These are phyloP conservation scores for Eupithecia dodoneata DNA, from an alignment of 2,888 invertebrate species.

Conservation along the genomic window DNA sequence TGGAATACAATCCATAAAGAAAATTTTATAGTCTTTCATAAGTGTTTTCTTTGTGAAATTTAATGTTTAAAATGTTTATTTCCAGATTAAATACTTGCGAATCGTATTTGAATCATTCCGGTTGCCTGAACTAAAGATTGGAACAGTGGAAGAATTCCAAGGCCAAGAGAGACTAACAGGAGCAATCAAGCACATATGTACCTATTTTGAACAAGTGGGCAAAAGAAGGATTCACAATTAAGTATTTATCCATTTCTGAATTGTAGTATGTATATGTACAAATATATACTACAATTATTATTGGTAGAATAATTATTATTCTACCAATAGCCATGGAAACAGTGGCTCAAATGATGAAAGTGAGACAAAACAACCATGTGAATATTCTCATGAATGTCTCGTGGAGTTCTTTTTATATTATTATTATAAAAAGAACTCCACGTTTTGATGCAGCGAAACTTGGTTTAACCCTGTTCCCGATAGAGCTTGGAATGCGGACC, in stretches of 20 bases:
- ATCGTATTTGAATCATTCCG: conserved; percentile 78
- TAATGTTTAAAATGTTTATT: conserved; percentile 53
- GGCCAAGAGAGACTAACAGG: conserved; percentile 90
- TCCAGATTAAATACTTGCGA: conserved; percentile 87
- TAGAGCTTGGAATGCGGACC: conserved; percentile 73
- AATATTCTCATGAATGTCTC: conserved; percentile 65
- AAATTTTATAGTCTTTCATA: background rate
- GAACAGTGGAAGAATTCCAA: conserved; percentile 95
- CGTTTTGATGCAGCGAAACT: conserved; percentile 85
- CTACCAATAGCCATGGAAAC: conserved; percentile 37
- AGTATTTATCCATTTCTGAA: conserved; percentile 74
- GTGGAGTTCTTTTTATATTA: too few species aligned
- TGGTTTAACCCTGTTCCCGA: conserved; percentile 75
- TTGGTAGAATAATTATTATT: too few species aligned
- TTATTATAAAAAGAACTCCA: conserved; percentile 67
- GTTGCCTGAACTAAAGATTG: conserved; percentile 83
- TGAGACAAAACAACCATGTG: conserved; percentile 51
- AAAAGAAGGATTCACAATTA: conserved; percentile 81
- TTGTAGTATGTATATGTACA: too few species aligned
- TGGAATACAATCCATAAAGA: too few species aligned
- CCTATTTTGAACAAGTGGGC: conserved; percentile 73
- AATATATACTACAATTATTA: too few species aligned
- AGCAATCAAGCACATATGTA: conserved; percentile 63
- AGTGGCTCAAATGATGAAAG: conserved; percentile 56
- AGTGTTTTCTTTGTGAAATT: background rate